phyloP scores from a whole-genome alignment of 23 tunicate genomes.

The Botrylloides violaceus region DNA sequence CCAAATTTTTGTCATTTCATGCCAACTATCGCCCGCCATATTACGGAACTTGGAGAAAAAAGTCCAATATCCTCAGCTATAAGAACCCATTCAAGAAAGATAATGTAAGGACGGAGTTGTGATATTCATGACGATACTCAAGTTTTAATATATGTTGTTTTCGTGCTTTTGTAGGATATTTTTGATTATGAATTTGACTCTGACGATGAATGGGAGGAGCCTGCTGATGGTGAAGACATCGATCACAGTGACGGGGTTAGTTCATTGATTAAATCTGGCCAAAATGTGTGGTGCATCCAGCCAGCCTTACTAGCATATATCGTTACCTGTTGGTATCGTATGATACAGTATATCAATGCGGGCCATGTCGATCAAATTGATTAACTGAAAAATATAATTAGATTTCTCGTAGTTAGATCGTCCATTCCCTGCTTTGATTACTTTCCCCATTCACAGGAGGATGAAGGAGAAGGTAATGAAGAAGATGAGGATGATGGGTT shows the following conservation, averaged over 20 bases:
- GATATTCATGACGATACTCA: conserved; percentile 6
- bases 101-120: conserved; percentile 25
- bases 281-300: no score
- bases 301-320: conserved; percentile 1
- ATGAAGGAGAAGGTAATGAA: conserved; percentile 66
- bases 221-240: conserved; percentile 89
- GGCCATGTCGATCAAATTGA: no score
- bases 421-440: no score
- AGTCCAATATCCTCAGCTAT: conserved; percentile 27
- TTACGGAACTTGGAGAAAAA: conserved; percentile 75
- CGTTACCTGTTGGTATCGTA: no score
- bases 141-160: no score
- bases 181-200: conserved; percentile 93
- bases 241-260: conserved; percentile 89
- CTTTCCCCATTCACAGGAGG: conserved; percentile 77
- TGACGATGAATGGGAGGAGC: conserved; percentile 96
- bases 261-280: no score
- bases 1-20: conserved; percentile 60
- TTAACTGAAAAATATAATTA: no score
- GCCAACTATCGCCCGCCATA: conserved; percentile 87
- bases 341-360: no score
- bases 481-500: conserved; percentile 97
- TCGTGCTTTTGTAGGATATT: conserved; percentile 48
- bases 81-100: conserved; percentile 58
- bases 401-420: no score